Evolutionary conservation across 2,888 invertebrate species (phyloP).

Genomic region (Ornithoptera priamus): DNA sequence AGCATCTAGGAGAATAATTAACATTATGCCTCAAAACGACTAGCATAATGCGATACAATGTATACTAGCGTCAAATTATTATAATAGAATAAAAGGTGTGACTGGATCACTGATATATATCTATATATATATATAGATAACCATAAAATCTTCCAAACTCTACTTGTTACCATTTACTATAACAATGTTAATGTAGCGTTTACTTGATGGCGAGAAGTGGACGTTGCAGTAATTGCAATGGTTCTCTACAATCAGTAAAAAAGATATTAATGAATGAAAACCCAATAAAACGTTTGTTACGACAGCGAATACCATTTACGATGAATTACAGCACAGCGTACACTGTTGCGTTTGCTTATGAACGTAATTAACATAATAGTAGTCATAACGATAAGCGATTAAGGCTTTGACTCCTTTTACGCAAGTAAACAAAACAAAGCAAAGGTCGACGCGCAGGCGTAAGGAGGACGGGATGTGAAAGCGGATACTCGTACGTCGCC

Average conservation of each 20-base stretch:
- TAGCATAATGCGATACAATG: too few species aligned
- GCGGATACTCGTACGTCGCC: constrained; percentile 32
- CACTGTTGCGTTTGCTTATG: constrained; percentile 11
- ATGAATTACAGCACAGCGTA: not conserved
- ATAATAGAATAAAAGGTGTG: too few species aligned
- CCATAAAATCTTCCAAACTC: too few species aligned
- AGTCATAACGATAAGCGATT: constrained; percentile 19
- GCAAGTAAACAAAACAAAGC: constrained; percentile 32
- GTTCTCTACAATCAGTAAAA: not conserved
- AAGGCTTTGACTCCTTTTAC: constrained; percentile 25
- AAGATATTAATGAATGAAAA: not conserved
- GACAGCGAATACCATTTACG: not conserved
- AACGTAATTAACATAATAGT: constrained; percentile 30
- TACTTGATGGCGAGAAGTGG: too few species aligned
- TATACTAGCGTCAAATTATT: too few species aligned
- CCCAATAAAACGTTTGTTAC: not conserved
- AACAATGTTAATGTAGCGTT: too few species aligned
- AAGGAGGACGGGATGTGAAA: constrained; percentile 30
- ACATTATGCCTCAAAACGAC: too few species aligned
- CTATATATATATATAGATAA: too few species aligned
- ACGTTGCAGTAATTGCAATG: not conserved
- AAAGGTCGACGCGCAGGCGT: constrained; percentile 30
- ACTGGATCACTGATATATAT: too few species aligned
- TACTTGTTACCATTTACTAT: too few species aligned
- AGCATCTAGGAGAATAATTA: too few species aligned